Percentiles rank a stretch among this genome's conserved stretches.
Conservation (phyloP, 2,888 invertebrate genomes). For the Synanthedon andrenaeformis region DNA sequence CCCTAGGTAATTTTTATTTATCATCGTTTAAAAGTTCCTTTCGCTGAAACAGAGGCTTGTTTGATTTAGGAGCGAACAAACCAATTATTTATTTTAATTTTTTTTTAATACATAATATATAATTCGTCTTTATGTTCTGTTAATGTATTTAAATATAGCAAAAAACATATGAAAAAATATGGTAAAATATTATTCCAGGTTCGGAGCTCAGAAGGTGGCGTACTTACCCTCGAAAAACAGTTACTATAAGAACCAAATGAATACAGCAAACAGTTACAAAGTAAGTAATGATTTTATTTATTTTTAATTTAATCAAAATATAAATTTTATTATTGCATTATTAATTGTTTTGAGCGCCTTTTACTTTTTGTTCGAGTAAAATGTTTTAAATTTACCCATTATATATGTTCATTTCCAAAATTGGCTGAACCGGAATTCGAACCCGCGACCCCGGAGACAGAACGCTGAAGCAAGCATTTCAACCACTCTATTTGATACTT, state of each 20-base stretch:
- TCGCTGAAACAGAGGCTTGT: not conserved
- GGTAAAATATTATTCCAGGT: conserved; percentile 40
- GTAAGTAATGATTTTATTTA: conserved; percentile 23
- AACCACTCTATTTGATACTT: too few species aligned
- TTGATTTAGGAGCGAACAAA: not conserved
- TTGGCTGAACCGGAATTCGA: too few species aligned
- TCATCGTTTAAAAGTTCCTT: not conserved
- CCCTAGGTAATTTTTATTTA: not conserved
- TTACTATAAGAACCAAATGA: conserved; percentile 74
- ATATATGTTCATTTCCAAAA: too few species aligned
- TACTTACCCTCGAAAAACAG: conserved; percentile 71
- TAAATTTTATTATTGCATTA: not conserved
- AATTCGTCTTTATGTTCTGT: too few species aligned
- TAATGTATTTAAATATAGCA: too few species aligned
- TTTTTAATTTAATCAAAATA: not conserved
- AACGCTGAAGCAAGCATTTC: too few species aligned
- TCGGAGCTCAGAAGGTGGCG: conserved; percentile 73
- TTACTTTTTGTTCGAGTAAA: too few species aligned
- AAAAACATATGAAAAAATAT: too few species aligned
- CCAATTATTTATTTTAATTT: not conserved
- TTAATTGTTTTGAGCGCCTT: too few species aligned
- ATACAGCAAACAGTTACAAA: conserved; percentile 73
- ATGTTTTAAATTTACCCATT: too few species aligned
- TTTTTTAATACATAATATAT: too few species aligned
- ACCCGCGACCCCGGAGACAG: too few species aligned